Evolutionary conservation across 2,113 vertebrate species (phyloP), one percentile per base, ranked within the genome.

Genomic region (Aldabrachelys gigantea): DNA sequence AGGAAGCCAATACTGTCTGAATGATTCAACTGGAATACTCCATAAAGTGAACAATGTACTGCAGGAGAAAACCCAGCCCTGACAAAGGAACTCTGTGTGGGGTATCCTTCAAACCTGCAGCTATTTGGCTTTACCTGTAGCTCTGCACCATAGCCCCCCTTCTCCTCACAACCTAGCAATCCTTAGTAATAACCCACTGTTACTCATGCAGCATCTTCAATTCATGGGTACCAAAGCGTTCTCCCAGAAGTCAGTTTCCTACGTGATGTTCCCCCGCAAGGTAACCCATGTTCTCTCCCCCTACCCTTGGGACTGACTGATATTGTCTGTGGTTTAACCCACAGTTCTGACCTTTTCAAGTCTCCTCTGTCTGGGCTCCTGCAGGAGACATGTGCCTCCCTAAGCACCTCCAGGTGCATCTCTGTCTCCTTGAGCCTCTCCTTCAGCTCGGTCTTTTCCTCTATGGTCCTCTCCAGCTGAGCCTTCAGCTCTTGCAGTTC

Each of bases 401-500:
- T 84, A 76, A 97, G 91, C 56, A 92, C 79, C 90, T 93, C 85
- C 88, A 92, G 82, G 49, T 89, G 84, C 78, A 50, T 87, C 96
- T 95, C 94, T 87, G 87, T 90, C 69, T 93, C 91, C 87, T 88
- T 83, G 78, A 97, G 88, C 84, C 94, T 96, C 85, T 94, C 92
- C 83, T 86, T 95, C 41, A 95, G 93, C 76, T 96, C 96, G 80
- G 93, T 85, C 92, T 97, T 97, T 94, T 97, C 97, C 52, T 95
- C 93, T 90, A 91, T 90, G 79, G 87, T 94, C 94, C 89, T 95
- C 29, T 81, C 95, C 91, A 98, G 84, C 76, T 98, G 97, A 7
- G 97, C 93, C 92, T 98, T 97, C 88, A 90, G 91, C 92, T 97
- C 89, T 89, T 97, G 95, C 69, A 97, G 89, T 96, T 97, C 96